These are phyloP conservation scores for Enteromius treurensis DNA, from an alignment of 2,797 vertebrate genomes.

Conservation along the genomic window DNA sequence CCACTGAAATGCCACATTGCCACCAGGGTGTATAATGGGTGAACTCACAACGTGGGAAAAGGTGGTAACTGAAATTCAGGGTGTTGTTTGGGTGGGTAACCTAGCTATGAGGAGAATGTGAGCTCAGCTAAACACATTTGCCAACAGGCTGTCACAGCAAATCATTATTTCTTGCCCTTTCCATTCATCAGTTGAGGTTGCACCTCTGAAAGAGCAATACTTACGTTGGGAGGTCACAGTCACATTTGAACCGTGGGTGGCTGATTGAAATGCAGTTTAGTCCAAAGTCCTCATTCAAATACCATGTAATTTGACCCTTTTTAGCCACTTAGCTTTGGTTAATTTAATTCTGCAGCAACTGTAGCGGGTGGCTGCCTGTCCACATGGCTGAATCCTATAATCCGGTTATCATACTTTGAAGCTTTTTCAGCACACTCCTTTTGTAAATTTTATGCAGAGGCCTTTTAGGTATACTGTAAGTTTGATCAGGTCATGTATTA, in stretches of 20 bases:
- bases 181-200: slow-evolving; percentile 13
- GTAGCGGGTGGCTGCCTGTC: slow-evolving; percentile 4
- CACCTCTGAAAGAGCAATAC: slow-evolving; percentile 7
- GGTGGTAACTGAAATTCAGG: slow-evolving; percentile 49
- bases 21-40: slow-evolving; percentile 63
- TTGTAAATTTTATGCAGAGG: neutral
- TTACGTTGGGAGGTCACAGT: slow-evolving; percentile 9
- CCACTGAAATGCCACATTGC: slow-evolving; percentile 54
- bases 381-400: neutral
- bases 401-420: neutral
- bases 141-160: slow-evolving; percentile 22
- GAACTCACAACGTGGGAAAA: slow-evolving; percentile 63
- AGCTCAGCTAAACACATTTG: slow-evolving; percentile 51
- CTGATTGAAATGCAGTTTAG: neutral
- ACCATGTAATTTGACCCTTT: slow-evolving; percentile 4
- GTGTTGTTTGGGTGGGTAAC: slow-evolving; percentile 35
- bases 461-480: neutral
- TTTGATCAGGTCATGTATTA: neutral
- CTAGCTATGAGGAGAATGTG: slow-evolving; percentile 48
- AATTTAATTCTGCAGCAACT: slow-evolving; percentile 23
- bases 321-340: neutral
- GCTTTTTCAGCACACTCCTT: neutral
- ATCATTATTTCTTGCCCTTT: slow-evolving; percentile 24
- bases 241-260: slow-evolving; percentile 4
- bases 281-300: slow-evolving; percentile 6